phyloP scores from a whole-genome alignment of 2,888 invertebrate species.

The Agapostemon virescens region DNA sequence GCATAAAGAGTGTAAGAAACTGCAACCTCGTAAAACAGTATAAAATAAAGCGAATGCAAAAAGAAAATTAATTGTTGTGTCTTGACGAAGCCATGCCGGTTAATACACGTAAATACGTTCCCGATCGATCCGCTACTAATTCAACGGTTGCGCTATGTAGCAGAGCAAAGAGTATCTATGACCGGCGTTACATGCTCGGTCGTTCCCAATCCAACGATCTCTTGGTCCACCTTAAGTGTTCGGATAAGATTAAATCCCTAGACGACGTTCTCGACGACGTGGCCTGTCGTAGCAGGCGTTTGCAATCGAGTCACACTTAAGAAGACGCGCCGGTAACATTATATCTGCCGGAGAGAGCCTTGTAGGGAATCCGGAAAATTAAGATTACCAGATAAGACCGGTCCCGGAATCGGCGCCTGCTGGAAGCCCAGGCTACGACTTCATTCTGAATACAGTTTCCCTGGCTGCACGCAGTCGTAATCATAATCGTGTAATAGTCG shows the following conservation, averaged over 20 bases:
- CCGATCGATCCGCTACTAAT: constrained; percentile 9
- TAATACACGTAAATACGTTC: not conserved
- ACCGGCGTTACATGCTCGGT: constrained; percentile 32
- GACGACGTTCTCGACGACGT: constrained; percentile 56
- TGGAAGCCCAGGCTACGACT: constrained; percentile 57
- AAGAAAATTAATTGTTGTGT: not conserved
- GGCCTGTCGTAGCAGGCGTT: constrained; percentile 59
- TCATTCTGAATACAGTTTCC: constrained; percentile 63
- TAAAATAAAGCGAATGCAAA: not conserved
- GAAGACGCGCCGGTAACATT: constrained; percentile 70
- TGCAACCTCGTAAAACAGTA: not conserved
- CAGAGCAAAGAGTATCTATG: constrained; percentile 27
- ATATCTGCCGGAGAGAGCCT: constrained; percentile 63
- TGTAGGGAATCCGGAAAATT: constrained; percentile 73
- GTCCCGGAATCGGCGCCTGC: constrained; percentile 47
- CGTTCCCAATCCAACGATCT: constrained; percentile 58
- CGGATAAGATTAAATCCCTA: constrained; percentile 68
- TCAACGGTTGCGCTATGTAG: constrained; percentile 7
- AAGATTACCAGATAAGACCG: constrained; percentile 74
- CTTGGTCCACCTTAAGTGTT: constrained; percentile 59
- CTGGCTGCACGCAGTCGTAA: constrained; percentile 61
- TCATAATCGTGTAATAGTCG: constrained; percentile 73
- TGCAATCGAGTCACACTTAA: constrained; percentile 73
- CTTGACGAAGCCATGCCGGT: not conserved
- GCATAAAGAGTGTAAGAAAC: not conserved